A percentile compares a stretch with the other conserved stretches of the same genome.
Evolutionary conservation across 2,888 invertebrate genomes (phyloP).

Genomic region (Micoletzkya japonica): DNA sequence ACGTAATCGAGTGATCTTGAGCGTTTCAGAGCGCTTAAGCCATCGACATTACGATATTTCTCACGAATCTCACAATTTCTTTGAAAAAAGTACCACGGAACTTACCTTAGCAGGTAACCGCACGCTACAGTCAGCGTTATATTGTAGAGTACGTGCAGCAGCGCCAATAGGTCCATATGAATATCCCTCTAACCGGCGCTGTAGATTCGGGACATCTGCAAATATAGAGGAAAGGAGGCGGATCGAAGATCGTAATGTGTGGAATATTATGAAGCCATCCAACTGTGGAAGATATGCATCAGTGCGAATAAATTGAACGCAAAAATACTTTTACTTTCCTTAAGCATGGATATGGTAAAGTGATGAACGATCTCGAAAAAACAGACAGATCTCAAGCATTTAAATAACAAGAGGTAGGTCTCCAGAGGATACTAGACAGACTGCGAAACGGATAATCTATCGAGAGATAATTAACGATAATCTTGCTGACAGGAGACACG

Average conservation of each 20-base stretch:
- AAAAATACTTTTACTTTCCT: too few species aligned
- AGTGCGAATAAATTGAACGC: background rate
- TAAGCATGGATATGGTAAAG: too few species aligned
- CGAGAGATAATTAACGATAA: too few species aligned
- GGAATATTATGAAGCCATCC: background rate
- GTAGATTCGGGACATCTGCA: background rate
- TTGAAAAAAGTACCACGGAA: too few species aligned
- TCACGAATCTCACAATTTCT: background rate
- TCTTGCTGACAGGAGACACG: too few species aligned
- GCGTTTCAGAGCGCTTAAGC: background rate
- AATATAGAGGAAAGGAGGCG: too few species aligned
- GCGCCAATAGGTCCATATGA: background rate
- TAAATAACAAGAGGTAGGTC: too few species aligned
- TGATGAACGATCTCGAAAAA: too few species aligned
- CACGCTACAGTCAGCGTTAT: background rate
- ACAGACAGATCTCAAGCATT: too few species aligned
- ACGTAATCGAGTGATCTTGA: conserved; percentile 15
- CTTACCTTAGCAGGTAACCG: background rate
- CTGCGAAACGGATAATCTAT: too few species aligned
- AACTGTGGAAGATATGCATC: background rate
- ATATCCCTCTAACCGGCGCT: background rate
- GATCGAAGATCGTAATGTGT: too few species aligned
- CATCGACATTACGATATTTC: background rate
- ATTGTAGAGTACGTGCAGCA: background rate
- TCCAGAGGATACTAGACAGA: too few species aligned